Conservation (phyloP, 1,140 invertebrate genomes). For the Ips nitidus region DNA sequence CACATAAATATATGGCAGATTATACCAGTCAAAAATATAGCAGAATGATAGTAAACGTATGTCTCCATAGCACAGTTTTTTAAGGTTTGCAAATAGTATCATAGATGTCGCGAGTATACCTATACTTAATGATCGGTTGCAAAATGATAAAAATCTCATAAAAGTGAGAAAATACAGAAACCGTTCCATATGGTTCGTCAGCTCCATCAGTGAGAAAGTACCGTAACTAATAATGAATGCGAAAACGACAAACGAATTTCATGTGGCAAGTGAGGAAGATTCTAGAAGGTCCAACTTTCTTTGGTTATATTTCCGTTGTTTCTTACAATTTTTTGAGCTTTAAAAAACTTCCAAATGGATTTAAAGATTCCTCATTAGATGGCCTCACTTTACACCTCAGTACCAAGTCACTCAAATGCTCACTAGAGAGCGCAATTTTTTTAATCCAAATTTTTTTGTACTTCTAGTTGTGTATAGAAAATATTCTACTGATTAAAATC, state of each 20-base stretch:
- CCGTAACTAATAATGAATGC: background rate
- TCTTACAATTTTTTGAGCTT: too few species aligned
- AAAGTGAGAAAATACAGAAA: background rate
- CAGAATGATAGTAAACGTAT: too few species aligned
- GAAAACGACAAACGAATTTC: slow-evolving; percentile 1
- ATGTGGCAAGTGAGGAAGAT: slow-evolving; percentile 19
- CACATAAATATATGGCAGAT: too few species aligned
- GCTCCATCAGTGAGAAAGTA: background rate
- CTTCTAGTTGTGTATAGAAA: too few species aligned
- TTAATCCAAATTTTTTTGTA: slow-evolving; percentile 8
- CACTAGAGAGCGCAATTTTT: slow-evolving; percentile 26
- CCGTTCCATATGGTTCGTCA: background rate
- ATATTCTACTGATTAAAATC: background rate
- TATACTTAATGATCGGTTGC: too few species aligned
- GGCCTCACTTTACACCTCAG: background rate
- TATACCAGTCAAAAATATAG: too few species aligned
- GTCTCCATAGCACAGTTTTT: too few species aligned
- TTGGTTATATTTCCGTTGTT: background rate
- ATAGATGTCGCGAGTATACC: too few species aligned
- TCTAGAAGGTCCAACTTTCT: slow-evolving; percentile 22
- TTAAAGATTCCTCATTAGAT: slow-evolving; percentile 18
- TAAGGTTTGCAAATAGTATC: too few species aligned
- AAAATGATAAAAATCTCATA: too few species aligned
- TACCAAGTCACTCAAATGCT: background rate
- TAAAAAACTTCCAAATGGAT: background rate